Conservation (phyloP, 2,797 vertebrate genomes). For the Pangasius sanitwongsei region DNA sequence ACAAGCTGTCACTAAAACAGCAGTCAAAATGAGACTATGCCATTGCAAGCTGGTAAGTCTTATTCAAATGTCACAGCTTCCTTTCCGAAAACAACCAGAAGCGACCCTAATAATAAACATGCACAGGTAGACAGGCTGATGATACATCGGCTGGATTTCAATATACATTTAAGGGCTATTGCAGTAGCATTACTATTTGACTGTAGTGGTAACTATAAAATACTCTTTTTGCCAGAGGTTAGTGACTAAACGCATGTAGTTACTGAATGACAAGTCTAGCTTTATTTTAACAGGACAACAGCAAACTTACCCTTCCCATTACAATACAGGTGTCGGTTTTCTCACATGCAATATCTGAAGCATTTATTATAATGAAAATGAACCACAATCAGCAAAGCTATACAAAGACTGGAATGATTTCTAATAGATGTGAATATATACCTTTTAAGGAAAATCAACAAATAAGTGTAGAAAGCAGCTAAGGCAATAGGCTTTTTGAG, state of each 20-base stretch:
- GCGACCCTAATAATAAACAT: not conserved
- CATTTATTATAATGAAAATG: not conserved
- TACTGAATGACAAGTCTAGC: not conserved
- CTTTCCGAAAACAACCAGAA: not conserved
- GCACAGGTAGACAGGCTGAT: not conserved
- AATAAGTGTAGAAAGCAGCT: not conserved
- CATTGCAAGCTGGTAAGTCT: not conserved
- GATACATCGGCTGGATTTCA: not conserved
- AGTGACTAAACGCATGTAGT: not conserved
- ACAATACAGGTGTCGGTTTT: not conserved
- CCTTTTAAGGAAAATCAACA: not conserved
- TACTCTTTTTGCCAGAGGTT: not conserved
- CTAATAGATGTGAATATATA: not conserved
- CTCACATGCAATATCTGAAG: not conserved
- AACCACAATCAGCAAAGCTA: not conserved
- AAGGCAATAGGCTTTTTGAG: not conserved
- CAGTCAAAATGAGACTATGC: not conserved
- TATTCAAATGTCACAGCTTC: not conserved
- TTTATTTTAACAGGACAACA: conserved; percentile 4
- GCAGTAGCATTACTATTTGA: too few relatives aligned
- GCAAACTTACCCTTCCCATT: not conserved
- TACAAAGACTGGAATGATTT: not conserved
- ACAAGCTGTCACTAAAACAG: not conserved
- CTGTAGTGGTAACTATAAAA: not conserved
- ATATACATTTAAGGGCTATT: not conserved